Percentiles rank a stretch among this genome's conserved stretches.
These are phyloP conservation scores for Prinia subflava DNA, from an alignment of 2,113 vertebrate species.

Conservation along the genomic window DNA sequence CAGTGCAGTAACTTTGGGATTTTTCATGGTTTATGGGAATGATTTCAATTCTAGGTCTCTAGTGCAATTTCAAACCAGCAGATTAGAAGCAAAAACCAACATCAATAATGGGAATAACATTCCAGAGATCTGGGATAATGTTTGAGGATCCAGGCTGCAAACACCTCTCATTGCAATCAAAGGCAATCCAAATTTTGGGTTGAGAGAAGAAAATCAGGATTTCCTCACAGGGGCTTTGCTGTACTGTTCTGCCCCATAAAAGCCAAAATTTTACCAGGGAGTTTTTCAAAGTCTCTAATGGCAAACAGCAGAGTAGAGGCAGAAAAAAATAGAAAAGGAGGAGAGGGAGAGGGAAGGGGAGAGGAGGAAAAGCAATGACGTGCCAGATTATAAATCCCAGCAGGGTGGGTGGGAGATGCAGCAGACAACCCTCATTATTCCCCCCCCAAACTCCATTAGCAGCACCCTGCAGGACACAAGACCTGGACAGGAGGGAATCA, in stretches of 20 bases:
- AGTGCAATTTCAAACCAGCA: not conserved
- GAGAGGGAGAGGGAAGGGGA: too few species aligned
- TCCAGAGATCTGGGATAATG: not conserved
- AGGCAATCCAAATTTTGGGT: rapidly evolving
- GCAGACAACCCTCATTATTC: not conserved
- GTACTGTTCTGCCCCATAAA: not conserved
- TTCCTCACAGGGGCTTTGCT: not conserved
- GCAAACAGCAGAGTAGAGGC: not conserved
- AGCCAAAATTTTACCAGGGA: not conserved
- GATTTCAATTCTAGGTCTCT: not conserved
- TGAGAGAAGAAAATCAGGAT: not conserved
- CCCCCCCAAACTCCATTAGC: not conserved
- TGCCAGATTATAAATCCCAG: not conserved
- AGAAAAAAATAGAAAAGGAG: not conserved
- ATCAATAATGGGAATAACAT: not conserved
- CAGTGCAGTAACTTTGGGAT: not conserved
- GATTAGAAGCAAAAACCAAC: not conserved
- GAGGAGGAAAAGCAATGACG: too few species aligned
- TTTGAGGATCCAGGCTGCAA: not conserved
- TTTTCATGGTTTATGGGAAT: not conserved
- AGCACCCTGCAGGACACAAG: not conserved
- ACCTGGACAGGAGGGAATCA: not conserved
- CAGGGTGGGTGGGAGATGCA: rapidly evolving
- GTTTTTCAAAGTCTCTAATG: not conserved
- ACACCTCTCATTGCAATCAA: not conserved